phyloP scores from a whole-genome alignment of 2,797 vertebrate genomes.

The Megalops cyprinoides region DNA sequence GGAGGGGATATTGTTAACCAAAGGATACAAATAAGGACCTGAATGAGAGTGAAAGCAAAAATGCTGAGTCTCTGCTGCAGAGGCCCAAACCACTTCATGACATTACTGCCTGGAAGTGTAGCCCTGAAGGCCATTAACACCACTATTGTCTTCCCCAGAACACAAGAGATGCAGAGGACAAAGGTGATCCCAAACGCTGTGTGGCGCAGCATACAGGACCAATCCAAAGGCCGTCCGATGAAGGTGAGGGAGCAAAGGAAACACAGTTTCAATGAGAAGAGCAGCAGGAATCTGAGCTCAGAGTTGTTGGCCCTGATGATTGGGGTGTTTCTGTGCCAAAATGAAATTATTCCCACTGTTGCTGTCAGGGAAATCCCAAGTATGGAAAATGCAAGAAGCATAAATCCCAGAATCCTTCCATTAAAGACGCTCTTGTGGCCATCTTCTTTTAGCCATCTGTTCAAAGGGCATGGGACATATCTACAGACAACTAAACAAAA shows the following conservation, averaged over 20 bases:
- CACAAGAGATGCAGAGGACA: slow-evolving; percentile 41
- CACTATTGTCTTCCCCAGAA: slow-evolving; percentile 43
- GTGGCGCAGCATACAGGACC: slow-evolving; percentile 38
- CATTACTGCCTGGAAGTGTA: slow-evolving; percentile 32
- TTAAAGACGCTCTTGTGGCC: slow-evolving; percentile 7
- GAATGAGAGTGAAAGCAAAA: slow-evolving; percentile 36
- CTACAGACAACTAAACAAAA: slow-evolving; percentile 25
- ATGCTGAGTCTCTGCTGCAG: slow-evolving; percentile 35
- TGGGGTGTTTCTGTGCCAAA: slow-evolving; percentile 5
- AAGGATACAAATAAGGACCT: slow-evolving; percentile 40
- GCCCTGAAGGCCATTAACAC: slow-evolving; percentile 45
- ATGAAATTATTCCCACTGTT: slow-evolving; percentile 34
- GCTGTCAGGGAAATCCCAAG: slow-evolving; percentile 47
- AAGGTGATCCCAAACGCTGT: slow-evolving; percentile 40
- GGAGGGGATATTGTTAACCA: slow-evolving; percentile 41
- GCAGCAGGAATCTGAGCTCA: slow-evolving; percentile 34
- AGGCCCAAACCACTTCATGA: slow-evolving; percentile 44
- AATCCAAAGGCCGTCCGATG: slow-evolving; percentile 27
- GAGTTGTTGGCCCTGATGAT: slow-evolving; percentile 28
- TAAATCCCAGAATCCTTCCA: slow-evolving; percentile 38
- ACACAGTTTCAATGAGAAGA: slow-evolving; percentile 38
- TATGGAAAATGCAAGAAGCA: slow-evolving; percentile 46
- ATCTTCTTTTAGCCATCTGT: neutral
- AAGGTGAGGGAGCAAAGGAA: slow-evolving; percentile 26
- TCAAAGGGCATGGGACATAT: slow-evolving; percentile 8